Evolutionary conservation across 2,888 invertebrate species (phyloP), one percentile per base, ranked within the genome.

Genomic region (Drosophila atripex): DNA sequence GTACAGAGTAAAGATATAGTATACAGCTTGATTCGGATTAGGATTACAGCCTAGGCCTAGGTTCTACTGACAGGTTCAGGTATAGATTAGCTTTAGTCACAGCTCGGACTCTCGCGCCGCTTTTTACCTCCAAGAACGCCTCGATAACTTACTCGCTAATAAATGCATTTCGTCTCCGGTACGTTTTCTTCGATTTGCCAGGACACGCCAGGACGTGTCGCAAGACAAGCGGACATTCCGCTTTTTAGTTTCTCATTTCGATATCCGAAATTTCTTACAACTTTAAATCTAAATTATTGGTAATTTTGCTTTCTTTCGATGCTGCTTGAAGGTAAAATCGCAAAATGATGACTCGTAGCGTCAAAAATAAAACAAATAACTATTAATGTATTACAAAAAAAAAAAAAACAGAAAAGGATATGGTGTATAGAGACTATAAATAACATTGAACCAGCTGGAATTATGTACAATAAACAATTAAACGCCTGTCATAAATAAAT

Each of bases 111-210:
- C 63, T 46, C 28, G 61, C 60, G 77, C 77, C 69, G 75, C 80
- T 74, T 80, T 28, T 82, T 86, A 86, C 86, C 78, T 80, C 80
- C 83, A 78, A 80, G 65, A 73, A 71, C 64, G 60, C 64, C 45
- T 63, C 58, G 61, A 49, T 35, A 63, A 69, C 75, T 86, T 83
- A 84, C 51, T 49, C 9, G 73, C 84, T 90, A 90, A 86, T 90
- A 90, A 90, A 90, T 90, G 90, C 90, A 90, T 88, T 90, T 86
- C 64, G 86, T 77, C 85, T 89, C 90, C 85, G 88, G 89, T 90
- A 90, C 90, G 86, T 88, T 72, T 76, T 72, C 75, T 68, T 35
- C n/a, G 7, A 35, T 35, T n/a, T 14, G 28, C 28, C 28, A 28
- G 28, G 28, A 28, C 28, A 35, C 3, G 32, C 12, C 35, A 18